Percentiles rank a stretch among this genome's conserved stretches.
Conservation (phyloP, 2,797 vertebrate genomes). For the Ficedula albicollis region DNA sequence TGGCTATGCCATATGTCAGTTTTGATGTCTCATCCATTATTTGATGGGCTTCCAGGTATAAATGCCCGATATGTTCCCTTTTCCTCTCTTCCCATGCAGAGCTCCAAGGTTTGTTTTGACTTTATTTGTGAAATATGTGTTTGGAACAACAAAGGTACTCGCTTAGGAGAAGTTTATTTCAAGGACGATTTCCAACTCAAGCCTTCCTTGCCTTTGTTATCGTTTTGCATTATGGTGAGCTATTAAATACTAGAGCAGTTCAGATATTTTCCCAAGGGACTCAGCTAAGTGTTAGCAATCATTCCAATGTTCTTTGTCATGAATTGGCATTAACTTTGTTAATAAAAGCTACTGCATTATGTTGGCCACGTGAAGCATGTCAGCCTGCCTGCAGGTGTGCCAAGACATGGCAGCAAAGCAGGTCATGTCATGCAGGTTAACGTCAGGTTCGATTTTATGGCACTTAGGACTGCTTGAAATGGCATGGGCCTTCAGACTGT, state of each 20-base stretch:
- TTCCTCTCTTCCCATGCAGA: neutral
- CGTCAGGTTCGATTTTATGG: neutral
- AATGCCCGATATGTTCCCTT: neutral
- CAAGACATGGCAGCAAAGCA: neutral
- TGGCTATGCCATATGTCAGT: constrained; percentile 68
- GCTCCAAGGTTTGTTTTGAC: constrained; percentile 60
- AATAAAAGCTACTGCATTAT: constrained; percentile 24
- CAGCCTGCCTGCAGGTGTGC: neutral
- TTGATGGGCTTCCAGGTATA: constrained; percentile 31
- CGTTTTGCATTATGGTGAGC: constrained; percentile 59
- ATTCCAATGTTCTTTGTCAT: constrained; percentile 45
- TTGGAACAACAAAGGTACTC: constrained; percentile 65
- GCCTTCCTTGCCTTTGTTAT: constrained; percentile 62
- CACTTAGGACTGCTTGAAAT: neutral
- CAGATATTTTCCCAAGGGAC: constrained; percentile 50
- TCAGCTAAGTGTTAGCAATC: neutral
- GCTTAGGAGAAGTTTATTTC: constrained; percentile 51
- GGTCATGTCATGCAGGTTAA: neutral
- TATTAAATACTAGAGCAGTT: constrained; percentile 60
- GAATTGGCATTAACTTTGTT: constrained; percentile 63
- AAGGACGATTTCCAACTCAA: constrained; percentile 50
- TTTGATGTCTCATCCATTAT: constrained; percentile 62
- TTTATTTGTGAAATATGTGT: constrained; percentile 58
- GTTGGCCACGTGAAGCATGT: neutral
- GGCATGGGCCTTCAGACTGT: neutral